Evolutionary conservation across 2,113 vertebrate genomes (phyloP), one percentile per base, ranked within the genome.

Genomic region (Pterophyllum scalare): DNA sequence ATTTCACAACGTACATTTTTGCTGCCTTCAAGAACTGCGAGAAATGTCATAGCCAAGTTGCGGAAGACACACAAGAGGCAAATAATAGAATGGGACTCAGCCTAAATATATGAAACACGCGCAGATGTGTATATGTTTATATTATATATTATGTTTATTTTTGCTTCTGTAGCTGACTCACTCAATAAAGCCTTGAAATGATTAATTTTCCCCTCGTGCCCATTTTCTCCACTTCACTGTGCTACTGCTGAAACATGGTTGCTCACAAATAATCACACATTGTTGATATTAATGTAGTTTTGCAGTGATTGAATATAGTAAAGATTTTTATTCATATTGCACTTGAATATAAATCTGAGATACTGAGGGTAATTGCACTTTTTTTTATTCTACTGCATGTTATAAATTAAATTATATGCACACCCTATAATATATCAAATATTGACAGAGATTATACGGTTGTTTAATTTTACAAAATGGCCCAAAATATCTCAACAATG

Each of bases 1-100:
- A 11, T 43, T 35, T 15, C 20, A 26, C 22, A 88, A 80, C 87
- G n/a, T 88, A 81, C 82, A 77, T 6, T 85, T n/a, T 67, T 84
- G 89, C 3, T 75, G 49, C 91, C 0, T 93, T 94, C 84, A 89
- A 0, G 40, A 3, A 61, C 84, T 10, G n/a, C 77, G 1, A 82
- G 87, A 81, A 78, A 77, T 59, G 24, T 80, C 13, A 35, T 17
- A 54, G 54, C 67, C 0, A 0, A 54, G 26, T 54, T 31, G 28
- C 24, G 52, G 1, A 75, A 15, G 31, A 22, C 31, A 22, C 49
- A 7, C 13, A 52, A 3, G 26, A 72, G 43, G 24, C 24, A 70
- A 70, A 49, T 49, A 28, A 38, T 38, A 10, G 2, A 40, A 40
- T 12, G 38, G 11, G 40, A 43, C 4, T 43, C 40, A 43, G 40